These are phyloP conservation scores for Cryptoblepharus egeriae DNA, from an alignment of 2,797 vertebrate species.

Conservation along the genomic window DNA sequence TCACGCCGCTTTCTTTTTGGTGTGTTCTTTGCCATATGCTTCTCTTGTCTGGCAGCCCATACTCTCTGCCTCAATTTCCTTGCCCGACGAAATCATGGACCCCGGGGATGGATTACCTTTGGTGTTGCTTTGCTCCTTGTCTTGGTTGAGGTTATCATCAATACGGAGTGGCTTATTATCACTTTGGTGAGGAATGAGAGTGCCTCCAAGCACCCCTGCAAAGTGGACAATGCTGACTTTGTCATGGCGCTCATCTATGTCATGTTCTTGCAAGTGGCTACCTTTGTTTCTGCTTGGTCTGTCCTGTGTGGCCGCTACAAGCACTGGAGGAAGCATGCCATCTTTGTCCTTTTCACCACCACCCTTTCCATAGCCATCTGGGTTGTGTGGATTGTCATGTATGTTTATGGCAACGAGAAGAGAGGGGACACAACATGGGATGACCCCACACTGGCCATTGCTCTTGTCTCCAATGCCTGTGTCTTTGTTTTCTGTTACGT, in stretches of 20 bases:
- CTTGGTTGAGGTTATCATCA: constrained; percentile 92
- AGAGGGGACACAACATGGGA: constrained; percentile 80
- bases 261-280: constrained; percentile 84
- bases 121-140: constrained; percentile 80
- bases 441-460: constrained; percentile 90
- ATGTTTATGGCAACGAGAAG: constrained; percentile 84
- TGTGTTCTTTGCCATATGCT: constrained; percentile 89
- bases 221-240: constrained; percentile 87
- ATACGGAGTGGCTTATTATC: constrained; percentile 93
- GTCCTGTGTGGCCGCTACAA: constrained; percentile 81
- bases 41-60: constrained; percentile 89
- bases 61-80: constrained; percentile 86
- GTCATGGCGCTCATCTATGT: constrained; percentile 94
- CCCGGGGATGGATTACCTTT: constrained; percentile 81
- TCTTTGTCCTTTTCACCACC: constrained; percentile 79
- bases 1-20: constrained; percentile 93
- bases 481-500: constrained; percentile 85
- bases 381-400: constrained; percentile 93
- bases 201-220: constrained; percentile 72
- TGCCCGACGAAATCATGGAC: constrained; percentile 73
- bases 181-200: constrained; percentile 80
- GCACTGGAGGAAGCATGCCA: constrained; percentile 82
- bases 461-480: constrained; percentile 88
- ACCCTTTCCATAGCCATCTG: constrained; percentile 86
- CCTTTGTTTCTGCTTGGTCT: constrained; percentile 75